Conservation (phyloP, 1,140 invertebrate genomes). For the Pemphigus obesinymphae region DNA sequence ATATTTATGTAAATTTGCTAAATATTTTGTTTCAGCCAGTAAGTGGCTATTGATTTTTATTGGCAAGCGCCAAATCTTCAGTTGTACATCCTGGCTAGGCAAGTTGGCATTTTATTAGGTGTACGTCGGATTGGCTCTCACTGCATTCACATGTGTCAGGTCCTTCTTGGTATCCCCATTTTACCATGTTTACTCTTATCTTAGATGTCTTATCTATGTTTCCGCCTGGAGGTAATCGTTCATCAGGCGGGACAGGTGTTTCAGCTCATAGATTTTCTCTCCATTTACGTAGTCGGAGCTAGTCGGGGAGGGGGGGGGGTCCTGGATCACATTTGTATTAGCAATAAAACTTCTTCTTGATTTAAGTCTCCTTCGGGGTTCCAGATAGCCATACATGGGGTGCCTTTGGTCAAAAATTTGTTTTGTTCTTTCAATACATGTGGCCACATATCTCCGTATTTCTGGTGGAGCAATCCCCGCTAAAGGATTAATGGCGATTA, state of each 20-base stretch:
- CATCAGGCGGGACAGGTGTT: too few species aligned
- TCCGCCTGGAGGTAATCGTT: not conserved
- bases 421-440: too few species aligned
- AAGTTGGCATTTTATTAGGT: not conserved
- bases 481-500: conserved; percentile 13
- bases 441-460: conserved; percentile 24
- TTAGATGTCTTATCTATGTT: conserved; percentile 2
- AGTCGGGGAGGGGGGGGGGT: not conserved
- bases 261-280: too few species aligned
- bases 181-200: conserved; percentile 12
- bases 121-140: conserved; percentile 24
- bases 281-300: too few species aligned
- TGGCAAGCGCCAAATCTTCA: not conserved
- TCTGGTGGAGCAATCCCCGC: conserved; percentile 10
- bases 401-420: too few species aligned
- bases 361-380: too few species aligned
- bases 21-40: conserved; percentile 12
- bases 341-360: too few species aligned
- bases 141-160: too few species aligned
- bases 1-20: not conserved
- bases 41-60: not conserved
- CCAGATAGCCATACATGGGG: too few species aligned
- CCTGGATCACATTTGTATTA: too few species aligned
- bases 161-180: conserved; percentile 30
- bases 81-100: not conserved